Percentiles rank a stretch among this genome's conserved stretches.
Conservation (phyloP, 1,140 invertebrate genomes). For the Drosophila busckii region DNA sequence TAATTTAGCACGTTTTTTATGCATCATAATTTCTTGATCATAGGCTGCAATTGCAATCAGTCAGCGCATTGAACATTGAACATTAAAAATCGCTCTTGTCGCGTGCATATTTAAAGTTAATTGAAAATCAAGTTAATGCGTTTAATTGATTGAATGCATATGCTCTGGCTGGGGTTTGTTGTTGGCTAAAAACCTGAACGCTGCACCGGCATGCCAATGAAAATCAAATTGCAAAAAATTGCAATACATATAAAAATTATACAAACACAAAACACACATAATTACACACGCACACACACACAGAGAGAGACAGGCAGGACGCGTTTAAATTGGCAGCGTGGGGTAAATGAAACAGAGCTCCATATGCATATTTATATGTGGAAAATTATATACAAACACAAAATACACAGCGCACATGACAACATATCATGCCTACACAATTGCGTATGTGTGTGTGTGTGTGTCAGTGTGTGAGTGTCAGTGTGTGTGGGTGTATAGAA, state of each 20-base stretch:
- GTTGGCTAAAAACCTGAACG: slow-evolving; percentile 56
- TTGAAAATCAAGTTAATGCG: slow-evolving; percentile 76
- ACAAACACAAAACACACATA: slow-evolving; percentile 28
- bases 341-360: slow-evolving; percentile 17
- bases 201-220: slow-evolving; percentile 66
- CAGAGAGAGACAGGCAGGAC: slow-evolving; percentile 50
- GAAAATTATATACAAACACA: slow-evolving; percentile 74
- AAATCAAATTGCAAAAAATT: slow-evolving; percentile 53
- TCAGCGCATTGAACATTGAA: slow-evolving; percentile 16
- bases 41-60: background rate
- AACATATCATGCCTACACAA: background rate
- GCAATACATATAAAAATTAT: slow-evolving; percentile 22
- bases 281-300: slow-evolving; percentile 23
- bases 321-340: slow-evolving; percentile 5
- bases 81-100: slow-evolving; percentile 52
- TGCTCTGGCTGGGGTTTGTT: slow-evolving; percentile 22
- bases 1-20: too few relatives aligned
- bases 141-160: slow-evolving; percentile 71
- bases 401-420: slow-evolving; percentile 26
- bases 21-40: slow-evolving; percentile 15
- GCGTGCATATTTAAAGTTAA: slow-evolving; percentile 64
- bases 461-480: background rate
- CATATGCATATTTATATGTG: slow-evolving; percentile 72
- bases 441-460: background rate
- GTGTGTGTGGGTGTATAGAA: slow-evolving; percentile 42